phyloP scores from a whole-genome alignment of 1,140 invertebrate genomes.

The Doryteuthis pealeii region DNA sequence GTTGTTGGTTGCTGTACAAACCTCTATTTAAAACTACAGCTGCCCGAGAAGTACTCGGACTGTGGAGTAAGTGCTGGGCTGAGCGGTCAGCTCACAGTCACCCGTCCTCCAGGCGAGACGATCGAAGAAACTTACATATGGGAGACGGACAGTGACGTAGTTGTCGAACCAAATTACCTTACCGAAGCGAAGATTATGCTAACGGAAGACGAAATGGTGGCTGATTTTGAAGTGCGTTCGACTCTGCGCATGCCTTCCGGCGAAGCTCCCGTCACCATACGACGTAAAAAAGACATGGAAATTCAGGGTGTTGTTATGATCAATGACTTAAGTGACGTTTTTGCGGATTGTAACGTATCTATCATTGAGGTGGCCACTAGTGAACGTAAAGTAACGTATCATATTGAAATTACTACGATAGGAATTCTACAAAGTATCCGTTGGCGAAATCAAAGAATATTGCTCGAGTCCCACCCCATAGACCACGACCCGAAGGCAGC shows the following conservation, averaged over 20 bases:
- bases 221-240: constrained; percentile 42
- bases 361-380: constrained; percentile 28
- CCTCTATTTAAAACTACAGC: constrained; percentile 33
- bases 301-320: constrained; percentile 41
- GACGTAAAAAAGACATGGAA: constrained; percentile 34
- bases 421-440: constrained; percentile 38
- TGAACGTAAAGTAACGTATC: constrained; percentile 20
- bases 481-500: constrained; percentile 2
- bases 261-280: constrained; percentile 36
- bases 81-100: constrained; percentile 36
- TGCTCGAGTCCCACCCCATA: constrained; percentile 39
- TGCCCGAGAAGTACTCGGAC: constrained; percentile 36
- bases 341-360: constrained; percentile 32
- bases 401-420: constrained; percentile 37
- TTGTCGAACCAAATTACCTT: constrained; percentile 40
- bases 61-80: constrained; percentile 40
- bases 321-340: constrained; percentile 37
- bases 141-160: constrained; percentile 44
- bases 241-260: constrained; percentile 40
- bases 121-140: constrained; percentile 40
- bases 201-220: constrained; percentile 43
- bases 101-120: constrained; percentile 34
- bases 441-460: constrained; percentile 41
- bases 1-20: constrained; percentile 36
- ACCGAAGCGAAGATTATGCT: constrained; percentile 37